phyloP scores from a whole-genome alignment of 2,888 invertebrate genomes.

The Strigamia maritima region DNA sequence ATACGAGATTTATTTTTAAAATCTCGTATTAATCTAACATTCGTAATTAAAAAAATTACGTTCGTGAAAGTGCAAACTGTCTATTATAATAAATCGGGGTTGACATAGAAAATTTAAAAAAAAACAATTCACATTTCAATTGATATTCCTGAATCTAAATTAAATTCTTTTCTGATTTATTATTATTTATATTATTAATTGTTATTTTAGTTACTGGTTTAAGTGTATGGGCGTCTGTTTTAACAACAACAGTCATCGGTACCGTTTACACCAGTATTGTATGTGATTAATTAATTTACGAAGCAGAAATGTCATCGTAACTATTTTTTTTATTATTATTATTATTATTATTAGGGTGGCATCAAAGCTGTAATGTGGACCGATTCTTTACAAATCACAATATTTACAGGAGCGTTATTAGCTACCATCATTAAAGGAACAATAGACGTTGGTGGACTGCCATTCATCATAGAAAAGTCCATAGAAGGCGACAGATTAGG shows the following conservation, averaged over 20 bases:
- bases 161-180: too few relatives aligned
- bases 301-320: too few relatives aligned
- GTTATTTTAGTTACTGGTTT: conserved; percentile 33
- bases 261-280: conserved; percentile 36
- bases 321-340: neutral
- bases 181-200: neutral
- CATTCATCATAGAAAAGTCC: conserved; percentile 17
- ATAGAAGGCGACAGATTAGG: conserved; percentile 18
- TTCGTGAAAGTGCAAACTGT: too few relatives aligned
- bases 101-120: too few relatives aligned
- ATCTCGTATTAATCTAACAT: too few relatives aligned
- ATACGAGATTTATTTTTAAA: too few relatives aligned
- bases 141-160: too few relatives aligned
- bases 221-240: conserved; percentile 32
- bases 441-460: conserved; percentile 34
- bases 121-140: too few relatives aligned
- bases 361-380: conserved; percentile 38
- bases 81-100: too few relatives aligned
- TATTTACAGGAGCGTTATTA: conserved; percentile 32
- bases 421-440: conserved; percentile 31
- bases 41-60: too few relatives aligned
- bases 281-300: neutral
- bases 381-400: conserved; percentile 20
- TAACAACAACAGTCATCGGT: conserved; percentile 33
- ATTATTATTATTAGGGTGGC: conserved; percentile 21